phyloP scores from a whole-genome alignment of 2,888 invertebrate genomes.

The Frankliniella intonsa region DNA sequence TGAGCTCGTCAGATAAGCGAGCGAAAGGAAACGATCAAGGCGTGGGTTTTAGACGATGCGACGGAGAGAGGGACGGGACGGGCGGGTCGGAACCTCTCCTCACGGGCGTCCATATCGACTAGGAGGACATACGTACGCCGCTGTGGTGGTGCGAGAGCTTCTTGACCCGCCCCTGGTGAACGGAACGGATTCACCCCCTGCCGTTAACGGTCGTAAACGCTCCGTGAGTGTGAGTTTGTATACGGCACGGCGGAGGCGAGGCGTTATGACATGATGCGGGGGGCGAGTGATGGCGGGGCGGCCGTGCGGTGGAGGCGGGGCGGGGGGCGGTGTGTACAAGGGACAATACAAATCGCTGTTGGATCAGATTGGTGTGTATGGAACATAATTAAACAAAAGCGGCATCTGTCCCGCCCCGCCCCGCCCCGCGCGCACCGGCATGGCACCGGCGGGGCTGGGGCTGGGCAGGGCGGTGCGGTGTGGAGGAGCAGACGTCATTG shows the following conservation, averaged over 20 bases:
- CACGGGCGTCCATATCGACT: too few relatives aligned
- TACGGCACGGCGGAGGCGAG: background rate
- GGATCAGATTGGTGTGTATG: conserved; percentile 22
- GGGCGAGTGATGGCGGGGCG: background rate
- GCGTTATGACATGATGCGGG: background rate
- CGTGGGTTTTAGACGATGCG: too few relatives aligned
- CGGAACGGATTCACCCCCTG: too few relatives aligned
- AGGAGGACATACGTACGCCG: too few relatives aligned
- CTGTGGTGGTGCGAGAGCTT: too few relatives aligned
- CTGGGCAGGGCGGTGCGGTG: background rate
- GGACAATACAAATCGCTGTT: background rate
- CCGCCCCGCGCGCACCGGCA: too few relatives aligned
- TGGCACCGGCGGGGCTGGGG: background rate
- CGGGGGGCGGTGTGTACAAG: background rate
- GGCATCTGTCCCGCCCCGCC: background rate
- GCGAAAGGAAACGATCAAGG: too few relatives aligned
- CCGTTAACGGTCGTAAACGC: too few relatives aligned
- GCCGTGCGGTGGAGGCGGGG: background rate
- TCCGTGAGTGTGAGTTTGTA: background rate
- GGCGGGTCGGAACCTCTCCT: background rate
- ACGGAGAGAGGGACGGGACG: background rate
- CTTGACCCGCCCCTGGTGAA: too few relatives aligned
- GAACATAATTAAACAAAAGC: conserved; percentile 23
- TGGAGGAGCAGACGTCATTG: background rate
- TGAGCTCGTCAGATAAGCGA: too few relatives aligned